A percentile compares a stretch with the other conserved stretches of the same genome.
Evolutionary conservation across 2,797 vertebrate genomes (phyloP).

Genomic region (Darevskia nairensis): DNA sequence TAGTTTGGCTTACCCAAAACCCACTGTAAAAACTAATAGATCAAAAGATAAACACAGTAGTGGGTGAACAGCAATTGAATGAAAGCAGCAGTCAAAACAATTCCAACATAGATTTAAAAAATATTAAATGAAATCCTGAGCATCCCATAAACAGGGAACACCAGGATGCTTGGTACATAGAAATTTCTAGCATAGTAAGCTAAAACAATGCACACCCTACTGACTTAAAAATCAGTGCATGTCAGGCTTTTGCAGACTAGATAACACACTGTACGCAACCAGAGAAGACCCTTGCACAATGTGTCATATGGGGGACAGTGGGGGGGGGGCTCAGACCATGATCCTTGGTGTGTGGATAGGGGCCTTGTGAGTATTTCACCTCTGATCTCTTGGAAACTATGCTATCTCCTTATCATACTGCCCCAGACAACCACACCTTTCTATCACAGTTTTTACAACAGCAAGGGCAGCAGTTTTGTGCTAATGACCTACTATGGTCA

Average conservation of each 20-base stretch:
- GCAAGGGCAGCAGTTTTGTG: not conserved
- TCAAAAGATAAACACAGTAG: no score
- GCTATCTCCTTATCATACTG: not conserved
- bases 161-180: not conserved
- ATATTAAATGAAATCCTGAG: no score
- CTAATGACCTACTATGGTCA: slow-evolving; percentile 17
- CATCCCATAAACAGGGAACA: not conserved
- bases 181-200: not conserved
- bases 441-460: not conserved
- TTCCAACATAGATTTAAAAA: no score
- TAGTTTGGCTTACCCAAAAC: no score
- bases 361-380: not conserved
- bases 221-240: not conserved
- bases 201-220: not conserved
- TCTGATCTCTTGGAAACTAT: not conserved
- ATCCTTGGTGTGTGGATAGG: not conserved
- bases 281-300: not conserved
- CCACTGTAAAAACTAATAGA: no score
- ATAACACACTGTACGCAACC: not conserved
- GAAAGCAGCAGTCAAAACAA: no score
- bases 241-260: not conserved
- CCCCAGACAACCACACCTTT: not conserved
- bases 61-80: no score
- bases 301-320: not conserved
- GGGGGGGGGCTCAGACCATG: not conserved